phyloP scores from a whole-genome alignment of 30 jellyfish, hydroid and myxozoan species.

The Hydractinia symbiolongicarpus region DNA sequence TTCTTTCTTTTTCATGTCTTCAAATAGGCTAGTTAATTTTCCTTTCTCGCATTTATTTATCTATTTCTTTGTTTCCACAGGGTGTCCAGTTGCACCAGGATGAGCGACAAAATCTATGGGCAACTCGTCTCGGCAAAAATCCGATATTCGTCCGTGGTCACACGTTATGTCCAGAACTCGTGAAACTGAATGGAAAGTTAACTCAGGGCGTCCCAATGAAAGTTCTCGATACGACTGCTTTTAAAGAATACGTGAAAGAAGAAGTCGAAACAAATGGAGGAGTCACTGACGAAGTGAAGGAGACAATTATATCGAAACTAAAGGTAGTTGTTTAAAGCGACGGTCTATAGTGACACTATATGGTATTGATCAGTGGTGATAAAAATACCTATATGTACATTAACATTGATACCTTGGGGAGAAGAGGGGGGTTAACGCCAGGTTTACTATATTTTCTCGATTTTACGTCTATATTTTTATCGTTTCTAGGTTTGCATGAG shows the following conservation, averaged over 20 bases:
- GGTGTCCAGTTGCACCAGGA: slow-evolving; percentile 96
- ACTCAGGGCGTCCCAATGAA: slow-evolving; percentile 99
- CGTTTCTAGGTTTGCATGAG: slow-evolving; percentile 77
- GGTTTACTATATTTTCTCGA: not conserved
- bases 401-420: not conserved
- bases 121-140: slow-evolving; percentile 92
- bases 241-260: slow-evolving; percentile 51
- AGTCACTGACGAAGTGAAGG: slow-evolving; percentile 48
- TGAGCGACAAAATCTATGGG: slow-evolving; percentile 92
- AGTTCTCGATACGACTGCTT: slow-evolving; percentile 73
- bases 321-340: slow-evolving; percentile 33
- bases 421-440: not conserved
- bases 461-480: not conserved
- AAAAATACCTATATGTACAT: not conserved
- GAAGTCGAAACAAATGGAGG: slow-evolving; percentile 49
- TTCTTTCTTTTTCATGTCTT: no score
- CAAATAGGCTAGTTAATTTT: no score
- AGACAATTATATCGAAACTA: slow-evolving; percentile 52
- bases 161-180: slow-evolving; percentile 88
- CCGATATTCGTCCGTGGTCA: slow-evolving; percentile 90
- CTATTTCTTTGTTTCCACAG: slow-evolving; percentile 20
- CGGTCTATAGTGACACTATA: not conserved
- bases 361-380: no score
- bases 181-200: slow-evolving; percentile 77
- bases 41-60: not conserved